Evolutionary conservation across 2,113 vertebrate genomes (phyloP).

Genomic region (Ifrita kowaldi): DNA sequence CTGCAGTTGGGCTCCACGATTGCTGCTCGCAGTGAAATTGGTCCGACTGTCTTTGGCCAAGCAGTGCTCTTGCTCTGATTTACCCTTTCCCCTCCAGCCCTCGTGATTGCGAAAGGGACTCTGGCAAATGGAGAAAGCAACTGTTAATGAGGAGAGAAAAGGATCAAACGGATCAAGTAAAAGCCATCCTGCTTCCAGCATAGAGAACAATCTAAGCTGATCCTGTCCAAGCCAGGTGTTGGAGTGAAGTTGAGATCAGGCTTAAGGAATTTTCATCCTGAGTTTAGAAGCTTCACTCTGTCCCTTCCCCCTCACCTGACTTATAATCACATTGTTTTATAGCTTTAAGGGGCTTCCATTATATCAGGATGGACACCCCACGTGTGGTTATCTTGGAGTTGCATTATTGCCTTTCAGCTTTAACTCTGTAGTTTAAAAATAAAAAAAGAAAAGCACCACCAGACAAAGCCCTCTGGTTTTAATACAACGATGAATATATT

Average conservation of each 20-base stretch:
- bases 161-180: neutral
- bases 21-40: neutral
- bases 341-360: neutral
- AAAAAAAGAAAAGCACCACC: neutral
- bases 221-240: constrained; percentile 1
- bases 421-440: neutral
- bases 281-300: neutral
- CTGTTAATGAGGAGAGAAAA: neutral
- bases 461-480: neutral
- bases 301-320: neutral
- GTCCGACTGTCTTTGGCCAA: neutral
- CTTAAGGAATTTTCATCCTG: neutral
- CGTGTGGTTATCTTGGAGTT: neutral
- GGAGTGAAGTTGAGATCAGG: neutral
- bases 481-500: neutral
- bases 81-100: neutral
- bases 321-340: neutral
- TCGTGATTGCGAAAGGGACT: neutral
- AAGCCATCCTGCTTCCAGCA: neutral
- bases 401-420: neutral
- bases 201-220: neutral
- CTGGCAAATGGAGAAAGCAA: neutral
- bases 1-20: neutral
- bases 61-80: neutral
- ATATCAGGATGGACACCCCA: neutral